These are phyloP conservation scores for Phaethornis superciliosus DNA, from an alignment of 2,113 vertebrate genomes.

Conservation along the genomic window DNA sequence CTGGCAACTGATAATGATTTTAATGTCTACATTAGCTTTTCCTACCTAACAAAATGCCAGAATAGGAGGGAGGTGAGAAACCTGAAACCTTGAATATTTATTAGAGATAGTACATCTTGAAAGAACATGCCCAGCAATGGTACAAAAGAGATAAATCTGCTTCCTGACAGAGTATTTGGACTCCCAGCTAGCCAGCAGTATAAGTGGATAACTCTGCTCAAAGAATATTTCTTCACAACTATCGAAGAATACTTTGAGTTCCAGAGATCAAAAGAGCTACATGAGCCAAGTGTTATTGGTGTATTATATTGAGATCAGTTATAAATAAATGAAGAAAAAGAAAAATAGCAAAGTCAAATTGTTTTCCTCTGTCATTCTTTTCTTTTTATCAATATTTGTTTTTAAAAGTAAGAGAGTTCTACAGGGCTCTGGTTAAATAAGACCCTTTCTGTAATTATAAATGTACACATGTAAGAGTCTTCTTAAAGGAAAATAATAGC, in stretches of 20 bases:
- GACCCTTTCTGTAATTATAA: slow-evolving; percentile 67
- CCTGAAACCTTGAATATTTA: background rate
- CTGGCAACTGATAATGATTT: background rate
- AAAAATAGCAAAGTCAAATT: background rate
- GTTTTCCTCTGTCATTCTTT: slow-evolving; percentile 50
- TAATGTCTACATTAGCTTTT: background rate
- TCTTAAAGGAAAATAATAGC: slow-evolving; percentile 70
- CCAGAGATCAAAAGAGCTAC: slow-evolving; percentile 45
- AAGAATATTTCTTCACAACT: slow-evolving; percentile 14
- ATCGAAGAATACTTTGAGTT: background rate
- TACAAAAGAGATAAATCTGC: background rate
- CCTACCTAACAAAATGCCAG: background rate
- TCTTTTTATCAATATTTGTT: slow-evolving; percentile 59
- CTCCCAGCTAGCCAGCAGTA: background rate
- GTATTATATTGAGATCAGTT: slow-evolving; percentile 12
- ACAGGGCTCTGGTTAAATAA: slow-evolving; percentile 59
- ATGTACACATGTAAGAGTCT: slow-evolving; percentile 63
- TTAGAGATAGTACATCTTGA: background rate
- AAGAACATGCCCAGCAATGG: background rate
- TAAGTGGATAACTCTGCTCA: background rate
- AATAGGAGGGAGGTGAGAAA: background rate
- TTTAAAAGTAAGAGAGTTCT: slow-evolving; percentile 49
- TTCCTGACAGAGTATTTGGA: background rate
- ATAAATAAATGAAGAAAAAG: slow-evolving; percentile 37
- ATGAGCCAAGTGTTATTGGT: background rate